Conservation (phyloP, 1,140 invertebrate species). For the Augochlora pura region DNA sequence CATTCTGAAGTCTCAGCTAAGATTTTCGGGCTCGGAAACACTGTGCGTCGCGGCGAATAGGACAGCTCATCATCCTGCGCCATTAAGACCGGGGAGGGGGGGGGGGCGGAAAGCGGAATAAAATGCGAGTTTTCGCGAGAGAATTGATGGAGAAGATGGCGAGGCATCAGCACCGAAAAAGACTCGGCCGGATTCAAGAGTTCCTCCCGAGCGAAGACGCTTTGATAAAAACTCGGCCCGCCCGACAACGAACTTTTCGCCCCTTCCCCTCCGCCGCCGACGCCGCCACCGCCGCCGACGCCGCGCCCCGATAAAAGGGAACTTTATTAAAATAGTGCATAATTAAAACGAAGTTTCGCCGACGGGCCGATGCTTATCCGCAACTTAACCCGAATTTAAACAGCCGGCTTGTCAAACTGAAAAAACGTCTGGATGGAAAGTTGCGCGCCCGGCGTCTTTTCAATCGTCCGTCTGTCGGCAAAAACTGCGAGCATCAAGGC, state of each 20-base stretch:
- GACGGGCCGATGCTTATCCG: slow-evolving; percentile 23
- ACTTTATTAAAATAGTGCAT: slow-evolving; percentile 38
- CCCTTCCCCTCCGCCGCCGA: too few relatives aligned
- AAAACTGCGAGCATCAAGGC: slow-evolving; percentile 18
- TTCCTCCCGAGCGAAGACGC: slow-evolving; percentile 9
- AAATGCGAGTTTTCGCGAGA: slow-evolving; percentile 12
- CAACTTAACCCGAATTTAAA: slow-evolving; percentile 36
- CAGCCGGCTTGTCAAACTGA: slow-evolving; percentile 21
- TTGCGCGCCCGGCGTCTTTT: slow-evolving; percentile 5
- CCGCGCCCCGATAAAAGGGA: slow-evolving; percentile 16
- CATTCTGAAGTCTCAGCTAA: too few relatives aligned
- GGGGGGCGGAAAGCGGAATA: not conserved
- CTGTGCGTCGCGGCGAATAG: too few relatives aligned
- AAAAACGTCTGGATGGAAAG: slow-evolving; percentile 15
- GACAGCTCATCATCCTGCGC: not conserved
- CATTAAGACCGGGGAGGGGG: not conserved
- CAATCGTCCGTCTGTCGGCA: not conserved
- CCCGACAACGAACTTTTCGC: not conserved
- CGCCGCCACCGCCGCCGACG: too few relatives aligned
- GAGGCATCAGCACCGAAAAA: slow-evolving; percentile 1
- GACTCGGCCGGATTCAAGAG: slow-evolving; percentile 11
- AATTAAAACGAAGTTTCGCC: slow-evolving; percentile 39
- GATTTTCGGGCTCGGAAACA: too few relatives aligned
- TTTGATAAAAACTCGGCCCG: slow-evolving; percentile 36
- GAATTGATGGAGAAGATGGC: slow-evolving; percentile 8